These are phyloP conservation scores for Nomada goodeniana DNA, from an alignment of 2,888 invertebrate species.

Conservation along the genomic window DNA sequence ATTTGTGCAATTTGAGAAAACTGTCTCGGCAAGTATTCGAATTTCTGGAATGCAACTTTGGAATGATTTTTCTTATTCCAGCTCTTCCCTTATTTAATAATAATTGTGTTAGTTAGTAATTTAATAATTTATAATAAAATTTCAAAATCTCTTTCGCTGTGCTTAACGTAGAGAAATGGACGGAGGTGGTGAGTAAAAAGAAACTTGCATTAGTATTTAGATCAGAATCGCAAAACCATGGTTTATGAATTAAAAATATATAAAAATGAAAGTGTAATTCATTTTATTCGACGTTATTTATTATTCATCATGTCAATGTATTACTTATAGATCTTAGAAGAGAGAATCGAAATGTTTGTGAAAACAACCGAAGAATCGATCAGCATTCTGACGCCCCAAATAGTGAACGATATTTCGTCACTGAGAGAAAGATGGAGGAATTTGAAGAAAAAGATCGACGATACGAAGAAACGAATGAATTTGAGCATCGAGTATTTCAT, in stretches of 20 bases:
- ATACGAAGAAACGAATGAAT: constrained; percentile 88
- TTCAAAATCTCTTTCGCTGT: not conserved
- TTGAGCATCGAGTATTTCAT: constrained; percentile 90
- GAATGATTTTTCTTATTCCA: not conserved
- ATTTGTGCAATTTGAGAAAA: constrained; percentile 91
- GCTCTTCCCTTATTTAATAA: not conserved
- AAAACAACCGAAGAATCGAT: constrained; percentile 87
- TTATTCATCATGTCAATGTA: not conserved
- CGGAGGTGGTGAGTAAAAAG: constrained; percentile 1
- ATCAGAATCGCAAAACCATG: too few relatives aligned
- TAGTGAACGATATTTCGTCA: constrained; percentile 88
- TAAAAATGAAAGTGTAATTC: not conserved
- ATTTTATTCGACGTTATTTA: not conserved
- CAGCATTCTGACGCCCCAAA: constrained; percentile 83
- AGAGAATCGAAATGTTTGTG: constrained; percentile 89
- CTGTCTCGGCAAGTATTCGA: constrained; percentile 88
- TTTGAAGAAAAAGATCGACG: constrained; percentile 88
- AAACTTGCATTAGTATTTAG: not conserved
- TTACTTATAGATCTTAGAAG: constrained; percentile 87
- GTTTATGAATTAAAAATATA: not conserved
- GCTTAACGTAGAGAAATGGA: not conserved
- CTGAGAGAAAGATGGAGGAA: constrained; percentile 89
- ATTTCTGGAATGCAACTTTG: not conserved
- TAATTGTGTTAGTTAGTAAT: not conserved
- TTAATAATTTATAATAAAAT: not conserved